Evolutionary conservation across 1,140 invertebrate species (phyloP).

Genomic region (Pemphigus obesinymphae): DNA sequence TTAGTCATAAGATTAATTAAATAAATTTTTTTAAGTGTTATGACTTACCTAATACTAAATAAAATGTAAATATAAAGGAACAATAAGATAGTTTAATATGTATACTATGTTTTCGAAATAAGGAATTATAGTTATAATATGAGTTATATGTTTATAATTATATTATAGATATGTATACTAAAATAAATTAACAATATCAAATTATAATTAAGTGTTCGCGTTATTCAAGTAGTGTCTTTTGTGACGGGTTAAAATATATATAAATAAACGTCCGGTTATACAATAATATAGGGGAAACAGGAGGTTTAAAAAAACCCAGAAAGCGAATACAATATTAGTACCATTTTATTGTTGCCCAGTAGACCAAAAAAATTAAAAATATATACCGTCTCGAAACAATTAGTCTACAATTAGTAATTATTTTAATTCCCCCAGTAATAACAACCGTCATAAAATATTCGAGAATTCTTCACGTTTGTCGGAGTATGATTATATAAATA

Average conservation of each 20-base stretch:
- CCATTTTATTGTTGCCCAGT: neutral
- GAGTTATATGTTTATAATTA: too few relatives aligned
- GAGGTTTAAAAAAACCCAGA: neutral
- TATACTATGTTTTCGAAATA: too few relatives aligned
- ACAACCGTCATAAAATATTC: constrained; percentile 8
- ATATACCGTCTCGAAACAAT: constrained; percentile 20
- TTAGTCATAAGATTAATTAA: too few relatives aligned
- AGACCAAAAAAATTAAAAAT: neutral
- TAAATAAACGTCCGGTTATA: neutral
- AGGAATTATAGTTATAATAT: too few relatives aligned
- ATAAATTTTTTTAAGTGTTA: too few relatives aligned
- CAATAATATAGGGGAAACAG: neutral
- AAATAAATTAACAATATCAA: too few relatives aligned
- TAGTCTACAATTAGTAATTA: constrained; percentile 36
- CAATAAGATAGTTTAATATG: too few relatives aligned
- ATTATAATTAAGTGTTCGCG: neutral
- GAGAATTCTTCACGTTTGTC: neutral
- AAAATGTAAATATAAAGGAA: too few relatives aligned
- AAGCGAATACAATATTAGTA: neutral
- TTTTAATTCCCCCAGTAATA: constrained; percentile 14
- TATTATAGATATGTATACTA: too few relatives aligned
- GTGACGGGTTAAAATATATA: neutral
- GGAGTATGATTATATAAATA: neutral
- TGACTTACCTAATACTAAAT: too few relatives aligned
- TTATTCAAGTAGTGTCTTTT: neutral